These are phyloP conservation scores for Caenorhabditis zanzibari DNA, from an alignment of 2,888 invertebrate genomes.

Conservation along the genomic window DNA sequence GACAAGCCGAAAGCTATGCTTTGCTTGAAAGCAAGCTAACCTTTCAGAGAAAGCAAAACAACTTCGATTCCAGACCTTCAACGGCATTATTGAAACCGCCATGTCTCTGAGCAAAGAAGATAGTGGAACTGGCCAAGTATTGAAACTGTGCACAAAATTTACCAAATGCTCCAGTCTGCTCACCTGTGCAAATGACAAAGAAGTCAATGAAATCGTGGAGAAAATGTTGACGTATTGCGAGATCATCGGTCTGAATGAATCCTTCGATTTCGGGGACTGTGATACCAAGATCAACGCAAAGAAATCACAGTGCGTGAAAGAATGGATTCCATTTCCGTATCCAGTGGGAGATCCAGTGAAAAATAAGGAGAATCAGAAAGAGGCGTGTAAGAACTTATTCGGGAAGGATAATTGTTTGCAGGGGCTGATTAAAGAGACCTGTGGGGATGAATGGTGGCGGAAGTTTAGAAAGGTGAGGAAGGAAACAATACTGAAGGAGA, in stretches of 20 bases:
- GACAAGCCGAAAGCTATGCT: not conserved
- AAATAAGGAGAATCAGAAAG: too few species aligned
- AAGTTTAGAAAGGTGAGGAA: not conserved
- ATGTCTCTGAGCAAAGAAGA: not conserved
- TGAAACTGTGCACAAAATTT: not conserved
- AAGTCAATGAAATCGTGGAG: not conserved
- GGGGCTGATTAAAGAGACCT: not conserved
- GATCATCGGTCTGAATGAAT: not conserved
- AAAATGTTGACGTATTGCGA: slow-evolving; percentile 8
- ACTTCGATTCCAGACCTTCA: not conserved
- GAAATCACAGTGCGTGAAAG: not conserved
- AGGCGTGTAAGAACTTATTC: not conserved
- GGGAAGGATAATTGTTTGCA: slow-evolving; percentile 5
- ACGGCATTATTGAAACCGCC: not conserved
- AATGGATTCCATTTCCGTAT: not conserved
- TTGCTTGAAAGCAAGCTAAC: not conserved
- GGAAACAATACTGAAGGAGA: too few species aligned
- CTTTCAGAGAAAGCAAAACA: too few species aligned
- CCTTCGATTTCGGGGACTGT: not conserved
- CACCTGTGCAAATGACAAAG: not conserved
- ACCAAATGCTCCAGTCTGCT: not conserved
- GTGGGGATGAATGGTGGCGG: not conserved
- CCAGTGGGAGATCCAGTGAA: not conserved
- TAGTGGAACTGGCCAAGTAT: not conserved
- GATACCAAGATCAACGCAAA: not conserved